Evolutionary conservation across 1,140 invertebrate species (phyloP).

Genomic region (Tetramorium alpestre): DNA sequence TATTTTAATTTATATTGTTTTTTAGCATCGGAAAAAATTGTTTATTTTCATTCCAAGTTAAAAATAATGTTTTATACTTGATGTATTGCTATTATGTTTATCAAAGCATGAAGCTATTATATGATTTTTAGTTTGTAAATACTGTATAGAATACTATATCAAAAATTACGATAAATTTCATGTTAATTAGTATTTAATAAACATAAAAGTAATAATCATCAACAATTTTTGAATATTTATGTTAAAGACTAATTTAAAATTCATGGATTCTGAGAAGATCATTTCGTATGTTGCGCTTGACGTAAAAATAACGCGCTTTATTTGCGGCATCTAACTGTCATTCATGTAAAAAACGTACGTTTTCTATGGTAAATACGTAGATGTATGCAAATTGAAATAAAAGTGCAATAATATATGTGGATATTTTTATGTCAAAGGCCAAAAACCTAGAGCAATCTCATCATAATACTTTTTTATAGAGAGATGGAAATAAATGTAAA

Average conservation of each 20-base stretch:
- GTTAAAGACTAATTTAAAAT: constrained; percentile 23
- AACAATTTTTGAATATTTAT: not conserved
- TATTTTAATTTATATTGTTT: not conserved
- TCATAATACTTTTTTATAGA: constrained; percentile 23
- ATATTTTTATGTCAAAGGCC: constrained; percentile 13
- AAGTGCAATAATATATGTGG: not conserved
- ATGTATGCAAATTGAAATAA: constrained; percentile 24
- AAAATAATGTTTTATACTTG: not conserved
- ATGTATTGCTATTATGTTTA: not conserved
- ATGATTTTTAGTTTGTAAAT: constrained; percentile 7
- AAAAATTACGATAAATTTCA: not conserved
- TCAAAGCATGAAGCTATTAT: not conserved
- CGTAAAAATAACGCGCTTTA: constrained; percentile 42
- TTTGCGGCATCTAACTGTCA: not conserved
- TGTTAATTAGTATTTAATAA: not conserved
- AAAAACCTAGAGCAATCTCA: constrained; percentile 24
- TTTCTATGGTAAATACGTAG: constrained; percentile 18
- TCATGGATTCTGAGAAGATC: constrained; percentile 23
- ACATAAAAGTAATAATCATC: constrained; percentile 16
- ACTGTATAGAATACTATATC: not conserved
- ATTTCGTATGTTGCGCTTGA: constrained; percentile 12
- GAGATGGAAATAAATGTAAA: constrained; percentile 10
- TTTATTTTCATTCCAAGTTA: not conserved
- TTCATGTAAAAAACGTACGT: constrained; percentile 10
- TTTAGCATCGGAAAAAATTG: not conserved